Conservation (phyloP, 2,888 invertebrate species). For the Agrilus mali region DNA sequence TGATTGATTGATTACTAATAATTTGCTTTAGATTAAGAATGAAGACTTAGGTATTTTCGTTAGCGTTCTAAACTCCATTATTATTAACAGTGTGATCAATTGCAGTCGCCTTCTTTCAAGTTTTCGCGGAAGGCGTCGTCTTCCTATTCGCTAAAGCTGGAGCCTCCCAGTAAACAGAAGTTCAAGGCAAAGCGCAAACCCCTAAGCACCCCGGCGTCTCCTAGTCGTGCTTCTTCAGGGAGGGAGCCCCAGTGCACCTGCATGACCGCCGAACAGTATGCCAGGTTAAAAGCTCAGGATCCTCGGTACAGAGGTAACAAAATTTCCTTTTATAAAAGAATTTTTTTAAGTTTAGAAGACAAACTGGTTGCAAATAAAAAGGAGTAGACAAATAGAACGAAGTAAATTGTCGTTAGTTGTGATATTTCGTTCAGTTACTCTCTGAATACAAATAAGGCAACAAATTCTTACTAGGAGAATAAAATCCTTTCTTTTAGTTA, state of each 20-base stretch:
- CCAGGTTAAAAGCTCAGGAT: conserved; percentile 72
- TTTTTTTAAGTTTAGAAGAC: too few species aligned
- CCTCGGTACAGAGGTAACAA: conserved; percentile 56
- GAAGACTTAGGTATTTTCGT: neutral
- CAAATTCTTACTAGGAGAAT: too few species aligned
- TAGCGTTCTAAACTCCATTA: conserved; percentile 25
- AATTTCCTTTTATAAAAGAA: too few species aligned
- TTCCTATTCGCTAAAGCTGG: conserved; percentile 90
- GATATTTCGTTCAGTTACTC: too few species aligned
- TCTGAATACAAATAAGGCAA: too few species aligned
- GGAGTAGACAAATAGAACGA: too few species aligned
- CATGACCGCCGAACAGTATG: conserved; percentile 88
- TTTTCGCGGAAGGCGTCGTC: conserved; percentile 95
- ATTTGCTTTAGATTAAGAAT: neutral
- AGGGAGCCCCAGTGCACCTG: conserved; percentile 90
- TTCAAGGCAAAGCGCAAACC: conserved; percentile 83
- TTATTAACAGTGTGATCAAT: conserved; percentile 46
- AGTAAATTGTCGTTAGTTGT: too few species aligned
- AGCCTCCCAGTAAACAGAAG: conserved; percentile 78
- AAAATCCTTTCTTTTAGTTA: too few species aligned
- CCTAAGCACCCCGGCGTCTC: conserved; percentile 85
- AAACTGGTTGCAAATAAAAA: too few species aligned
- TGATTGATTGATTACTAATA: too few species aligned
- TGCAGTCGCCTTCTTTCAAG: conserved; percentile 95
- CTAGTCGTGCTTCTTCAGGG: conserved; percentile 74